Evolutionary conservation across 2,888 invertebrate species (phyloP).

Genomic region (Sialis lutaria): DNA sequence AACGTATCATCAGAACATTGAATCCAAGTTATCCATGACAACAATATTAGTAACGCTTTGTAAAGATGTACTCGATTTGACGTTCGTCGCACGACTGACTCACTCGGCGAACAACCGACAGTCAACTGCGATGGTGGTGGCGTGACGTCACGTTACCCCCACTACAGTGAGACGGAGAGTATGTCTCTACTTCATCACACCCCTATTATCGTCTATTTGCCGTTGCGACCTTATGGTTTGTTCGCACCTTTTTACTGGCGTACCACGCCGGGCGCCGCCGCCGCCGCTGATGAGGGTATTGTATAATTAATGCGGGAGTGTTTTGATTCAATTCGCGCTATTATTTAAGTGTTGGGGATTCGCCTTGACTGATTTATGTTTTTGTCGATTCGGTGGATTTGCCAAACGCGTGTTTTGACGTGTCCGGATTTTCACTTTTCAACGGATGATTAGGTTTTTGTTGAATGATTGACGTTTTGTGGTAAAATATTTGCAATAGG

Average conservation of each 20-base stretch:
- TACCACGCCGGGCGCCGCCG: conserved; percentile 6
- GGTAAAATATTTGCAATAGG: too few relatives aligned
- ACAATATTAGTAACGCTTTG: too few relatives aligned
- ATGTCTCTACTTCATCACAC: conserved; percentile 17
- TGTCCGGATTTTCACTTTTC: too few relatives aligned
- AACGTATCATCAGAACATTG: too few relatives aligned
- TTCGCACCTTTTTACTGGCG: conserved; percentile 7
- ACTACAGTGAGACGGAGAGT: conserved; percentile 35
- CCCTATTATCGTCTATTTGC: background rate
- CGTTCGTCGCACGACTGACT: conserved; percentile 1
- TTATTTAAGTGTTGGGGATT: too few relatives aligned
- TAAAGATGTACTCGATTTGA: background rate
- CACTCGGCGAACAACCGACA: conserved; percentile 27
- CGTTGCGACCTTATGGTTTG: background rate
- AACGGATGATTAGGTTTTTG: too few relatives aligned
- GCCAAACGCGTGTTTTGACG: too few relatives aligned
- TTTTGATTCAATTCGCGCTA: background rate
- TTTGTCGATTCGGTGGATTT: too few relatives aligned
- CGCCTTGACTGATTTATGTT: too few relatives aligned
- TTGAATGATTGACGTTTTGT: too few relatives aligned
- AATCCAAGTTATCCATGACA: too few relatives aligned
- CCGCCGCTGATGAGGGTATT: background rate
- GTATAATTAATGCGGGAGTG: background rate
- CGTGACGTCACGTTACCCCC: conserved; percentile 41
- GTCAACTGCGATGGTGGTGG: conserved; percentile 26